These are phyloP conservation scores for Tipula vernalis DNA, from an alignment of 2,888 invertebrate species.

Conservation along the genomic window DNA sequence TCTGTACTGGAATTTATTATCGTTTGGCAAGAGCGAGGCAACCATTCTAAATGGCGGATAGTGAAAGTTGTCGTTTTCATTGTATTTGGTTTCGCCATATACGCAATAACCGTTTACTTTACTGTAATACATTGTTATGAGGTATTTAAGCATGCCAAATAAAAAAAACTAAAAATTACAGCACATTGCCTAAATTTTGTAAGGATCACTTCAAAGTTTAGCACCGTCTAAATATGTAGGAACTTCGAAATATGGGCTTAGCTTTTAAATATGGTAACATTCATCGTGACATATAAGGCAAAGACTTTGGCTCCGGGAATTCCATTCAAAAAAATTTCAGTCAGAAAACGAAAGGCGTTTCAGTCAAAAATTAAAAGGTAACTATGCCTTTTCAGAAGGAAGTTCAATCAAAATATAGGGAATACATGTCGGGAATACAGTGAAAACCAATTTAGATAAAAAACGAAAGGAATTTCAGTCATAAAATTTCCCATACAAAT, in stretches of 20 bases:
- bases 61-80: background rate
- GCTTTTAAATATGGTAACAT: background rate
- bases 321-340: too few relatives aligned
- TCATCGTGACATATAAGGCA: background rate
- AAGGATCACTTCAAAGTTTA: background rate
- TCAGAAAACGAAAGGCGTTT: too few relatives aligned
- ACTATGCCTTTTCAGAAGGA: too few relatives aligned
- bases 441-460: too few relatives aligned
- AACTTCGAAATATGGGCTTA: background rate
- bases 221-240: background rate
- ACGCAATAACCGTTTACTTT: background rate
- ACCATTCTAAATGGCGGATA: background rate
- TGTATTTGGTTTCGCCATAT: background rate
- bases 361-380: too few relatives aligned
- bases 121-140: background rate
- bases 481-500: too few relatives aligned
- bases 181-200: background rate
- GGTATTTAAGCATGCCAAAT: background rate
- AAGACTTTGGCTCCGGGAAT: too few relatives aligned
- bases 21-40: background rate
- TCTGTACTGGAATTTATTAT: background rate
- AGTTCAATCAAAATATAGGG: too few relatives aligned
- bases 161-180: background rate
- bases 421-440: too few relatives aligned
- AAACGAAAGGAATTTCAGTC: too few relatives aligned